A percentile compares a stretch with the other conserved stretches of the same genome.
These are phyloP conservation scores for Hiodon tergisus DNA, from an alignment of 2,113 vertebrate species.

Conservation along the genomic window DNA sequence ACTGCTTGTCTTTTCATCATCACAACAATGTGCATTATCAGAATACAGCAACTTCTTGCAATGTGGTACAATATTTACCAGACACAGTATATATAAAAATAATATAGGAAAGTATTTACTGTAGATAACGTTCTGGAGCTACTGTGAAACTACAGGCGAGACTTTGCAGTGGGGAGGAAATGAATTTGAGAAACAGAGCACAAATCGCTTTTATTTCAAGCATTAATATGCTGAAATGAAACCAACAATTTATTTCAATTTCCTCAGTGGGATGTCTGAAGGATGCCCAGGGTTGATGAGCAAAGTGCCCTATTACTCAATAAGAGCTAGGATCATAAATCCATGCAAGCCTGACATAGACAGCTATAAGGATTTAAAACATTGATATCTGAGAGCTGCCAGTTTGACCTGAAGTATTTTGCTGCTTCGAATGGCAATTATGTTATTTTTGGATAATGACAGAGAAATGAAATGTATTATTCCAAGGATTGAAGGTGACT, in stretches of 20 bases:
- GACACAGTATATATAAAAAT: neutral
- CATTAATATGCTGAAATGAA: slow-evolving; percentile 13
- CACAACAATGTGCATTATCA: neutral
- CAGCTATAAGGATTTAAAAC: slow-evolving; percentile 10
- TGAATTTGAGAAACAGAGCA: neutral
- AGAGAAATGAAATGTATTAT: neutral
- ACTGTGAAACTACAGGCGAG: too few species aligned
- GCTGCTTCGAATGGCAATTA: slow-evolving; percentile 1
- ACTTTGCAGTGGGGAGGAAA: too few species aligned
- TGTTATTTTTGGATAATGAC: neutral
- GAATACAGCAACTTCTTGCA: neutral
- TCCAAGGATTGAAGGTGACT: too few species aligned
- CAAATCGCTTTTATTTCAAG: slow-evolving; percentile 20
- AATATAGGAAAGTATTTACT: too few species aligned
- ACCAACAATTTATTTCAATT: slow-evolving; percentile 22
- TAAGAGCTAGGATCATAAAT: neutral
- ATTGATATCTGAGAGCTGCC: slow-evolving; percentile 4
- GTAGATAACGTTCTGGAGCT: too few species aligned
- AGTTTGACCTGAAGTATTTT: neutral
- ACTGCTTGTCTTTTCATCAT: neutral
- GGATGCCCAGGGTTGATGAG: neutral
- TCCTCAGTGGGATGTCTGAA: neutral
- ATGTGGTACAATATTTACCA: neutral
- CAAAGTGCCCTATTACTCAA: neutral
- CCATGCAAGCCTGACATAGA: neutral